Percentiles rank a stretch among this genome's conserved stretches.
Conservation (phyloP, 2,113 vertebrate species). For the Corydoras sp. region DNA sequence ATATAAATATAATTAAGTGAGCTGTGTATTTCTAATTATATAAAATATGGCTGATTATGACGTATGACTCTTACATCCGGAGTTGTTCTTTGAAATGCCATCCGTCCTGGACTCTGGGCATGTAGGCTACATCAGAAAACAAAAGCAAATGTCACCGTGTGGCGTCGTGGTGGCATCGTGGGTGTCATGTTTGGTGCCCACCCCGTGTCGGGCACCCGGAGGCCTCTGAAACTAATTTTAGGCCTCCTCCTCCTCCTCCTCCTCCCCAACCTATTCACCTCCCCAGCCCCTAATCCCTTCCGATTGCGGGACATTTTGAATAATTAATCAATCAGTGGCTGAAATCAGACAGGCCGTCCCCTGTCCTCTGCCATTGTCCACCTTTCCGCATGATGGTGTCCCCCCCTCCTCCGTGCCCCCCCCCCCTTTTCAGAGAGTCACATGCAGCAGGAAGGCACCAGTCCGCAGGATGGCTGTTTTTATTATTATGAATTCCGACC, state of each 20-base stretch:
- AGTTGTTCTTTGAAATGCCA: no score
- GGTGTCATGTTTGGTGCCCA: no score
- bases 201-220: slow-evolving; percentile 33
- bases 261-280: slow-evolving; percentile 12
- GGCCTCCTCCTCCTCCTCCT: not conserved
- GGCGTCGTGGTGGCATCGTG: no score
- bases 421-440: no score
- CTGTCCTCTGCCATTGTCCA: slow-evolving; percentile 72
- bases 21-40: no score
- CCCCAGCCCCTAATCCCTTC: slow-evolving; percentile 70
- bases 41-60: no score
- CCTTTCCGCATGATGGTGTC: slow-evolving; percentile 70
- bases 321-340: slow-evolving; percentile 82
- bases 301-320: slow-evolving; percentile 78
- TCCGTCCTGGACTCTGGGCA: no score
- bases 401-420: no score
- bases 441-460: slow-evolving; percentile 72
- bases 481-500: slow-evolving; percentile 86
- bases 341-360: slow-evolving; percentile 70
- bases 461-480: slow-evolving; percentile 69
- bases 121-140: no score
- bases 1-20: no score
- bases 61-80: no score
- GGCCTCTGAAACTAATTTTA: not conserved
- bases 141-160: no score